Base-by-base conservation (phyloP, 2,888 invertebrate species). In the Nezara viridula region DNA sequence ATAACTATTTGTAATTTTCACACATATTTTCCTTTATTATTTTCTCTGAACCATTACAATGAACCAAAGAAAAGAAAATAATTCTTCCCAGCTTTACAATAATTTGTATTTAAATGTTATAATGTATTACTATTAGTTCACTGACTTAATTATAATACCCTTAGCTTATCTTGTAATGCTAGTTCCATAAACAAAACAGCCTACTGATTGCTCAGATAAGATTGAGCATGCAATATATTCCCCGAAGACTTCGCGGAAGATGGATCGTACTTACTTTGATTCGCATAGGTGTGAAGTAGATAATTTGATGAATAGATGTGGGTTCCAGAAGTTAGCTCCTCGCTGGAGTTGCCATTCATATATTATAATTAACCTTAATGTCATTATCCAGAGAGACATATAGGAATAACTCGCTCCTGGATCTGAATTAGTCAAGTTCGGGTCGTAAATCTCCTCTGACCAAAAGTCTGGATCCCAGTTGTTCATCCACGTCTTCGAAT, bases 271-370 rank as follows among this genome's bases (percentile, higher is more conserved):
- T 19, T 19, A 37, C 66, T 73, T 73, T 73, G 66, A 73, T 73
- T 73, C 66, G 66, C 66, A 37, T 73, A 37, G 66, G 32, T 37
- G 66, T 27, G 66, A 37, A 73, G 19, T 14, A 6, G 66, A 37
- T 73, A 73, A 37, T 19, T 37, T 73, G 66, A 73, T 73, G 66
- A 73, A 73, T 73, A 73, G 66, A 32, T 32, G 66, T 73, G 66
- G 66, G 32, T 14, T 32, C 37, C 37, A 32, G 19, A 37, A 73
- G 66, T 73, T 60, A 27, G 27, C 27, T 37, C 66, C 32, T 19
- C 6, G 19, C 7, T 21, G 16, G 19, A 73, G 66, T 73, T 37
- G 21, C 19, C 16, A 14, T 73, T 73, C 66, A 73, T 73, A 73
- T 32, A 73, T 73, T 73, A 73, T 73, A 73, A 73, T 73, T 37